Conservation (phyloP, 2,113 vertebrate species). For the Indicator maculatus region DNA sequence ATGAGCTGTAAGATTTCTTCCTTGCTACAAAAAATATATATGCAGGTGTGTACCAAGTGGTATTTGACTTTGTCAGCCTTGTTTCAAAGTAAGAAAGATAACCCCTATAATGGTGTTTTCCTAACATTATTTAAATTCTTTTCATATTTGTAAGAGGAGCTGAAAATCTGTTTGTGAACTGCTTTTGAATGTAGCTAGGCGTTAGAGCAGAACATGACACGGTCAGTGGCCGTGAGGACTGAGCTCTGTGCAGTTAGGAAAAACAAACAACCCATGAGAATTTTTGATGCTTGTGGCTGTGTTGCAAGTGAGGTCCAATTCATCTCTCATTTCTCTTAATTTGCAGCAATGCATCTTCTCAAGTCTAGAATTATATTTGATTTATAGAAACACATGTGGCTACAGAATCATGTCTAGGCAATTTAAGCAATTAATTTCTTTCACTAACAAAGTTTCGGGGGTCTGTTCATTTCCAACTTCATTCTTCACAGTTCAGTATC, state of each 20-base stretch:
- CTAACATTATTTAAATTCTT: not conserved
- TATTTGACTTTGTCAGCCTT: not conserved
- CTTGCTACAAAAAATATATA: not conserved
- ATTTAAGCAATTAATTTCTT: not conserved
- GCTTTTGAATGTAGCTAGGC: not conserved
- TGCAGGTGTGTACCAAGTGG: not conserved
- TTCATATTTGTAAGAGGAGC: not conserved
- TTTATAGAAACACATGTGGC: not conserved
- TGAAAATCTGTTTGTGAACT: not conserved
- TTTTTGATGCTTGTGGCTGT: not conserved
- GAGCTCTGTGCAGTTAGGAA: not conserved
- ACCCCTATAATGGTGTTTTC: not conserved
- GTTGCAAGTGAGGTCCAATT: not conserved
- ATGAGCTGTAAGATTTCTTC: not conserved
- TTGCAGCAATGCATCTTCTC: not conserved
- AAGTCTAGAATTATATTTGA: not conserved
- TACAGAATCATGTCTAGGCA: not conserved
- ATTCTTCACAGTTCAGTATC: not conserved
- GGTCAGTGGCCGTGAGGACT: not conserved
- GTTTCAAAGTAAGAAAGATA: not conserved
- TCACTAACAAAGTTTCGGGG: not conserved
- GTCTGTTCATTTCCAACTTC: not conserved
- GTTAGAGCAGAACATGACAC: not conserved
- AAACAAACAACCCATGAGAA: not conserved
- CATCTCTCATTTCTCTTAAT: not conserved